Evolutionary conservation across 2,113 vertebrate species (phyloP).

Genomic region (Tachycineta bicolor): DNA sequence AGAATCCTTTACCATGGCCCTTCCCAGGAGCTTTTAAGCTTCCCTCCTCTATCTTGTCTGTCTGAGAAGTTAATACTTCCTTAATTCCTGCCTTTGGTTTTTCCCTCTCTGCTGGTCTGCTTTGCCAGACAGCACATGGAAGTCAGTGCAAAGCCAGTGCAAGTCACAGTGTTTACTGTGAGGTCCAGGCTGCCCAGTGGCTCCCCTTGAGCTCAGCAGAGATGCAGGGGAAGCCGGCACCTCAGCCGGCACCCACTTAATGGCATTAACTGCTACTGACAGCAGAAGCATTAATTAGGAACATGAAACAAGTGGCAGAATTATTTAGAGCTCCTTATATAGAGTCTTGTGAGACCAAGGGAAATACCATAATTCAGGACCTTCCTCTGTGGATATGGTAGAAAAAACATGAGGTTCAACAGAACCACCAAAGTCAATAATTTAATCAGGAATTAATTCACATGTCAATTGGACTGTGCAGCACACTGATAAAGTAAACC

Average conservation of each 20-base stretch:
- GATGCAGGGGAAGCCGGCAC: not conserved
- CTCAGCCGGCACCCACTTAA: not conserved
- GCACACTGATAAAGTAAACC: not conserved
- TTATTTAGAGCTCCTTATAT: not conserved
- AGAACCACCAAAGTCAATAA: not conserved
- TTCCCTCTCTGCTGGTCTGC: not conserved
- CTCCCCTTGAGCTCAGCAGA: rapidly evolving
- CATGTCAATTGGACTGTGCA: not conserved
- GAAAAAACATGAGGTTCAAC: not conserved
- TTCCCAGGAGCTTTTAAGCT: not conserved
- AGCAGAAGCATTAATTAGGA: not conserved
- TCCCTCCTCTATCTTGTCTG: not conserved
- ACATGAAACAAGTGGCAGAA: not conserved
- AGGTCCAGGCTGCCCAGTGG: not conserved
- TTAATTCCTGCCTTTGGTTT: conserved; percentile 12
- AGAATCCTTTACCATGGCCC: not conserved
- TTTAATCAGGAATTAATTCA: not conserved
- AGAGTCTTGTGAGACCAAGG: not conserved
- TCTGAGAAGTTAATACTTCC: not conserved
- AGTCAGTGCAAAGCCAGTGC: not conserved
- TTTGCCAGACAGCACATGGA: not conserved
- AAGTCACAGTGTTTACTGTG: not conserved
- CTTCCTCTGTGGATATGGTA: not conserved
- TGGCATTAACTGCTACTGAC: not conserved
- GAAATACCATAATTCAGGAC: not conserved